These are phyloP conservation scores for Eupeodes luniger DNA, from an alignment of 2,888 invertebrate genomes.

Conservation along the genomic window DNA sequence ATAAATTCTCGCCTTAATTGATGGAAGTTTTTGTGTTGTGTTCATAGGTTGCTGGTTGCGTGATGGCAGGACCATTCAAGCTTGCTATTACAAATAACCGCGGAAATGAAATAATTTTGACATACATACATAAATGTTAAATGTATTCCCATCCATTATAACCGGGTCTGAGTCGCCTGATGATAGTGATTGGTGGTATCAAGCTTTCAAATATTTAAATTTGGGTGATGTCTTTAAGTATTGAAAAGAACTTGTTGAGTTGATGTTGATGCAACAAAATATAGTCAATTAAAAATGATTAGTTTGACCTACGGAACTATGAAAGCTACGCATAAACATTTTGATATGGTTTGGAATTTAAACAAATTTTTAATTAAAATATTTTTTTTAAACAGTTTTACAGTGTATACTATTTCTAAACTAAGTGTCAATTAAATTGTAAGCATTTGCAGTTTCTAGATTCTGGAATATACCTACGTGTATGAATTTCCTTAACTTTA, in stretches of 20 bases:
- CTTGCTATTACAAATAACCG: slow-evolving; percentile 4
- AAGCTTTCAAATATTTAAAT: not conserved
- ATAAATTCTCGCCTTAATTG: slow-evolving; percentile 62
- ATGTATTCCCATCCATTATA: slow-evolving; percentile 12
- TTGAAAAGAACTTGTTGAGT: not conserved
- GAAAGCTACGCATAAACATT: no score
- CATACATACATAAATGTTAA: slow-evolving; percentile 38
- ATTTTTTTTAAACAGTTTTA: no score
- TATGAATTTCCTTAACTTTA: no score
- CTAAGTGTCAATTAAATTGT: no score
- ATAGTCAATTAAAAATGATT: not conserved
- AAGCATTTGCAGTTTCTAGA: no score
- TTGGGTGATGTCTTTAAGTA: not conserved
- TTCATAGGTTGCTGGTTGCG: slow-evolving; percentile 34
- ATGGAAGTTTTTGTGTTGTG: slow-evolving; percentile 65
- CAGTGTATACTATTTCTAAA: no score
- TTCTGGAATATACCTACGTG: no score
- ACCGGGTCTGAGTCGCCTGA: not conserved
- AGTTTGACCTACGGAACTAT: not conserved
- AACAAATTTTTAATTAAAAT: no score
- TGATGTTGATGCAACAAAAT: not conserved
- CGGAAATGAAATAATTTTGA: slow-evolving; percentile 40
- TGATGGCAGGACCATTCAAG: slow-evolving; percentile 2
- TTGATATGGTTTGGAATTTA: not conserved
- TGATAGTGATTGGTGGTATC: not conserved